Percentiles rank a stretch among this genome's conserved stretches.
Conservation (phyloP, 92 coral and sea anemone species). For the Epizoanthus rinbou region DNA sequence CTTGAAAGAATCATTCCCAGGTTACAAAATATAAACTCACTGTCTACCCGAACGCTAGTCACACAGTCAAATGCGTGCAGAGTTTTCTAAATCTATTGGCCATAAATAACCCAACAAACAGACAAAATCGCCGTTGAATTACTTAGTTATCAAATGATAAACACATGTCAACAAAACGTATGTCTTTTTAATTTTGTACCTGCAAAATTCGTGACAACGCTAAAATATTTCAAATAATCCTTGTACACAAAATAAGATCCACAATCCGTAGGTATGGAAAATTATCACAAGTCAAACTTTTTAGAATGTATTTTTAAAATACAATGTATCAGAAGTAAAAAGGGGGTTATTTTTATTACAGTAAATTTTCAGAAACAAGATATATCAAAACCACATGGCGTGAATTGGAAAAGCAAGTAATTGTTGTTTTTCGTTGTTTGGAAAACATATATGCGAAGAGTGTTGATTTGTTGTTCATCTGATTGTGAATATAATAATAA, state of each 20-base stretch:
- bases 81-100: conserved; percentile 2
- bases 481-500: too few species aligned
- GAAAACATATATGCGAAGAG: conserved; percentile 4
- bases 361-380: neutral
- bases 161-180: neutral
- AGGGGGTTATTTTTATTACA: neutral
- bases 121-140: too few species aligned
- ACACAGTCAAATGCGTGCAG: conserved; percentile 7
- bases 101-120: too few species aligned
- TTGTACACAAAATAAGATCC: neutral
- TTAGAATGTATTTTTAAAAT: too few species aligned
- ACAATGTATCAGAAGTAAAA: neutral
- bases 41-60: neutral
- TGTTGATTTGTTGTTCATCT: too few species aligned
- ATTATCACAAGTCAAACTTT: too few species aligned
- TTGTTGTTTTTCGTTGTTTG: conserved; percentile 22
- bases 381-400: neutral
- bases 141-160: neutral
- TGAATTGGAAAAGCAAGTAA: neutral
- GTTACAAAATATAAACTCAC: neutral
- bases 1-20: conserved; percentile 37
- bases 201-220: neutral
- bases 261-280: too few species aligned
- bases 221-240: neutral
- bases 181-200: conserved; percentile 2